Evolutionary conservation across 2,888 invertebrate species (phyloP).

Genomic region (Andrena fulva): DNA sequence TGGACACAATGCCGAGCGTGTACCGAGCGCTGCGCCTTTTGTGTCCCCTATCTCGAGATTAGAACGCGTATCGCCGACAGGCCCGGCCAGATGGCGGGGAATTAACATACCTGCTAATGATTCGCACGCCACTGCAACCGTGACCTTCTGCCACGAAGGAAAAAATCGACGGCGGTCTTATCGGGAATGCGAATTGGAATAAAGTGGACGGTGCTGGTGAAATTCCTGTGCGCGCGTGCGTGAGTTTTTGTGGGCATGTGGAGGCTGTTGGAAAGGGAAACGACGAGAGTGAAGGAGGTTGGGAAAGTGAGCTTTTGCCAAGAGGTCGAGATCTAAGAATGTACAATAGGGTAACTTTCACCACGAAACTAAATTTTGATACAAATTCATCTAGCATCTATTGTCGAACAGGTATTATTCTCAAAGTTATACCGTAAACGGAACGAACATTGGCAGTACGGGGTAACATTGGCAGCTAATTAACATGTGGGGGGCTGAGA

Average conservation of each 20-base stretch:
- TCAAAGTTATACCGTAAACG: too few species aligned
- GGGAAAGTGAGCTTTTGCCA: too few species aligned
- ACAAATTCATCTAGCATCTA: too few species aligned
- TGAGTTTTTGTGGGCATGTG: neutral
- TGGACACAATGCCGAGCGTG: conserved; percentile 63
- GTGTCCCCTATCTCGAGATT: conserved; percentile 27
- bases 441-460: too few species aligned
- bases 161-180: neutral
- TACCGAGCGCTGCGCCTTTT: conserved; percentile 17
- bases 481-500: too few species aligned
- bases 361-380: too few species aligned
- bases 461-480: too few species aligned
- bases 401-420: too few species aligned
- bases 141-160: neutral
- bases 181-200: conserved; percentile 2
- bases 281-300: neutral
- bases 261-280: neutral
- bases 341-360: too few species aligned
- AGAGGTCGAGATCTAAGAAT: too few species aligned
- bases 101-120: conserved; percentile 18
- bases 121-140: conserved; percentile 11
- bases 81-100: neutral
- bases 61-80: conserved; percentile 1
- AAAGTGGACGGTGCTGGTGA: neutral
- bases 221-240: neutral